phyloP scores from a whole-genome alignment of 2,888 invertebrate species.

The Apotomis betuletana region DNA sequence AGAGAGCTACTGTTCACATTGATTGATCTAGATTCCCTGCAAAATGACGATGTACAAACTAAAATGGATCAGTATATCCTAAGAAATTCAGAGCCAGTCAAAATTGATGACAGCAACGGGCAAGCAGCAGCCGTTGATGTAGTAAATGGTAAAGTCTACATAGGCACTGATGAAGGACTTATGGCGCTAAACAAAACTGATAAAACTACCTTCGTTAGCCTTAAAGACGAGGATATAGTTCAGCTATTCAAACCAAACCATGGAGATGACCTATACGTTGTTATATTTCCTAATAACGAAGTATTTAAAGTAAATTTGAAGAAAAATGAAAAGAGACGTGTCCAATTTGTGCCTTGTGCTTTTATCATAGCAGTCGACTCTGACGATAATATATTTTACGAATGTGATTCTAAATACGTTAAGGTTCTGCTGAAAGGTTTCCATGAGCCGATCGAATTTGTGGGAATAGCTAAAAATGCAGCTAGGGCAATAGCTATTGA shows the following conservation, averaged over 20 bases:
- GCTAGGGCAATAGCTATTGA: slow-evolving; percentile 70
- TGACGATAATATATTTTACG: slow-evolving; percentile 70
- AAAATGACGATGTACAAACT: slow-evolving; percentile 73
- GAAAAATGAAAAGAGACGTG: slow-evolving; percentile 64
- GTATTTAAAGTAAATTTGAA: slow-evolving; percentile 64
- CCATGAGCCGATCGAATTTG: slow-evolving; percentile 73
- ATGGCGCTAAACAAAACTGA: slow-evolving; percentile 63
- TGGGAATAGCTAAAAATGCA: slow-evolving; percentile 70
- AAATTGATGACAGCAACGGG: slow-evolving; percentile 69
- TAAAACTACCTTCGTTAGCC: slow-evolving; percentile 62
- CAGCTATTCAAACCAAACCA: slow-evolving; percentile 67
- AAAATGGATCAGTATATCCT: slow-evolving; percentile 77
- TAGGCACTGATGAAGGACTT: slow-evolving; percentile 71
- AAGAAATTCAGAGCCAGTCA: slow-evolving; percentile 62
- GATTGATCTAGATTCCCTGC: slow-evolving; percentile 71
- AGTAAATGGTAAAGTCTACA: slow-evolving; percentile 64
- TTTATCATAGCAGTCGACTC: slow-evolving; percentile 72
- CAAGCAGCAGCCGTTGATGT: slow-evolving; percentile 72
- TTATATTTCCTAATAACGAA: slow-evolving; percentile 71
- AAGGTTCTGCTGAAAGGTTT: slow-evolving; percentile 73
- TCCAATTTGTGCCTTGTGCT: slow-evolving; percentile 71
- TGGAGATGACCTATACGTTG: slow-evolving; percentile 65
- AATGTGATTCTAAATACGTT: slow-evolving; percentile 77
- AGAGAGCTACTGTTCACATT: slow-evolving; percentile 71
- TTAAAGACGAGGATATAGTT: slow-evolving; percentile 75